These are phyloP conservation scores for Maconellicoccus hirsutus DNA, from an alignment of 1,140 invertebrate genomes.

Conservation along the genomic window DNA sequence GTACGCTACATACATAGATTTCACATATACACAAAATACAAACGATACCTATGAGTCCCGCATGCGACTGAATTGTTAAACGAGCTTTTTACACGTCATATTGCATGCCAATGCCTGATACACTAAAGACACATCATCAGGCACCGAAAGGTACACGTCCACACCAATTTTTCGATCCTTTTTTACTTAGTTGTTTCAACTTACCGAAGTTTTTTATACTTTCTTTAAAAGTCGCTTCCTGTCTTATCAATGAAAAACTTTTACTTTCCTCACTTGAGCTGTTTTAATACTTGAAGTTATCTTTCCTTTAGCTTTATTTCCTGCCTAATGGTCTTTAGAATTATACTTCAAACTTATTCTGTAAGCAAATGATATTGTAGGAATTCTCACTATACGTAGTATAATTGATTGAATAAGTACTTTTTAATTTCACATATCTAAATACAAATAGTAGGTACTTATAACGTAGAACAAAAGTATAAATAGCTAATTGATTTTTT, in stretches of 20 bases:
- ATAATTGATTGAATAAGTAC: too few relatives aligned
- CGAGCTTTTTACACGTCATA: conserved; percentile 3
- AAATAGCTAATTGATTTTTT: too few relatives aligned
- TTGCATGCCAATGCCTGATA: conserved; percentile 3
- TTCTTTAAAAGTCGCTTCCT: background rate
- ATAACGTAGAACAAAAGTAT: too few relatives aligned
- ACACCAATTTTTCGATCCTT: background rate
- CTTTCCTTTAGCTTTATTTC: background rate
- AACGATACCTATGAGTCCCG: background rate
- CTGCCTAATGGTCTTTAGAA: background rate
- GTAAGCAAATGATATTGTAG: too few relatives aligned
- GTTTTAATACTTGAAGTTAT: background rate
- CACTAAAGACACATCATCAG: background rate
- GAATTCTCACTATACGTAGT: too few relatives aligned
- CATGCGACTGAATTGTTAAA: background rate
- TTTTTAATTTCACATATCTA: too few relatives aligned
- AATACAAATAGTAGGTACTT: too few relatives aligned
- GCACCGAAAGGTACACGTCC: conserved; percentile 6
- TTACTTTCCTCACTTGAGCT: background rate
- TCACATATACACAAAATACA: too few relatives aligned
- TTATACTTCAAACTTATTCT: too few relatives aligned
- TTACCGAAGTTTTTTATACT: background rate
- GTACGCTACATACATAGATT: too few relatives aligned
- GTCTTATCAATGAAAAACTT: background rate
- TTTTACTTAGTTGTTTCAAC: background rate